Base-by-base conservation (phyloP, 2,888 invertebrate genomes). In the Trichogramma dendrolimi region DNA sequence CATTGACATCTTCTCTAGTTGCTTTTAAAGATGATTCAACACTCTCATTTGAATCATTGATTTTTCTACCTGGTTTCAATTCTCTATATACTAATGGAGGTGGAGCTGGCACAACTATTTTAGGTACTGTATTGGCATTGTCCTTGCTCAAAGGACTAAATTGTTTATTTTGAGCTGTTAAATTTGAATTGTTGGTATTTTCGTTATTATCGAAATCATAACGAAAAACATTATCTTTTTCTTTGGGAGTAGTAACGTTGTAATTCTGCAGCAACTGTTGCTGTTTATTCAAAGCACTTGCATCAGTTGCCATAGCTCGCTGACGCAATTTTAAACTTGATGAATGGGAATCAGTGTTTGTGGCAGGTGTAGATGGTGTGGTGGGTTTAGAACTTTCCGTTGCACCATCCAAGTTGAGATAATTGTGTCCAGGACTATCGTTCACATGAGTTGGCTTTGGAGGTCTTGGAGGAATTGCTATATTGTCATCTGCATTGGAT, bases 401-500 rank as follows among this genome's bases (percentile, higher is more conserved):
- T 38, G 74, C 74, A 55, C 77, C 76, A 54, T 80, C 80, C 50
- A 83, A 70, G 71, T 83, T 83, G 62, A 82, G 75, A 71, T 83
- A 82, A 71, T 80, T 81, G 59, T 81, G 81, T 46, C 80, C 78
- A 56, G 79, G 75, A 67, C 79, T 80, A 55, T 80, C 80, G 43
- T 75, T 68, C 50, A 76, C 71, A 64, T 84, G 82, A 42, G 85
- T 81, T 0, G 90, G 90, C 79, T 92, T 92, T 1, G 91, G 89
- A 5, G 91, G 90, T 58, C 90, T 82, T 4, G 89, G 89, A 6
- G 90, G 89, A 2, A 87, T 85, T 7, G 83, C 82, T 4, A 83
- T 81, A 27, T 27, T 3, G 5, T 82, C 71, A 54, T 75, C 73
- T 10, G 71, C 71, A 47, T 73, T 69, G 56, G 71, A 71, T 10